A percentile compares a stretch with the other conserved stretches of the same genome.
phyloP scores from a whole-genome alignment of 2,797 vertebrate genomes.

The Tokudaia tokunoshimensis region DNA sequence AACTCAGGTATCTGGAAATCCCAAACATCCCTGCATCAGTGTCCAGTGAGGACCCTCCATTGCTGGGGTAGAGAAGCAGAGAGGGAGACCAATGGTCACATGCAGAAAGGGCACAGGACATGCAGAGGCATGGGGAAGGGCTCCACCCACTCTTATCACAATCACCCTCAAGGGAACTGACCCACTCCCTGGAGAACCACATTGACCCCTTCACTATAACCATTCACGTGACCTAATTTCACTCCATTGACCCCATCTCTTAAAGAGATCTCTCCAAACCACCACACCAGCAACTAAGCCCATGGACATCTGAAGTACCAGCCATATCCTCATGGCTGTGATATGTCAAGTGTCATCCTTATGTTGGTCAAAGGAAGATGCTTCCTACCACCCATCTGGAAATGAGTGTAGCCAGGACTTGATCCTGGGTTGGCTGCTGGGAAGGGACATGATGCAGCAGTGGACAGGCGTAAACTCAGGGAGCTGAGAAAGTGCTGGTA shows the following conservation, averaged over 20 bases:
- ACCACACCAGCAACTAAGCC: background rate
- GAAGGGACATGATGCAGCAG: background rate
- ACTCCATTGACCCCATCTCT: background rate
- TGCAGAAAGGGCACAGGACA: background rate
- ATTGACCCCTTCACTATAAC: background rate
- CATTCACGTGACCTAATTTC: background rate
- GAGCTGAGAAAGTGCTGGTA: background rate
- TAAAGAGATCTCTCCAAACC: background rate
- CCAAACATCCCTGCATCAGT: background rate
- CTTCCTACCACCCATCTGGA: background rate
- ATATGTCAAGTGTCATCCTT: background rate
- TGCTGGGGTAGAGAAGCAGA: background rate
- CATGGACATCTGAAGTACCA: background rate
- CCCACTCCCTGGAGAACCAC: background rate
- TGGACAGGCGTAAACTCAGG: background rate
- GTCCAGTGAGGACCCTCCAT: background rate
- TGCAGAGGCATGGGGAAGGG: background rate
- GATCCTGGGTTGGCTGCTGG: background rate
- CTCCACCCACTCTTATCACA: background rate
- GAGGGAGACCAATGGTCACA: background rate
- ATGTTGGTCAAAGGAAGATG: background rate
- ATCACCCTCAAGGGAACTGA: background rate
- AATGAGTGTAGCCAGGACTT: background rate
- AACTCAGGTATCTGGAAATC: background rate
- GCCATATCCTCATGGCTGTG: background rate